Evolutionary conservation across 1,140 invertebrate genomes (phyloP).

Genomic region (Lepidotrigona ventralis): DNA sequence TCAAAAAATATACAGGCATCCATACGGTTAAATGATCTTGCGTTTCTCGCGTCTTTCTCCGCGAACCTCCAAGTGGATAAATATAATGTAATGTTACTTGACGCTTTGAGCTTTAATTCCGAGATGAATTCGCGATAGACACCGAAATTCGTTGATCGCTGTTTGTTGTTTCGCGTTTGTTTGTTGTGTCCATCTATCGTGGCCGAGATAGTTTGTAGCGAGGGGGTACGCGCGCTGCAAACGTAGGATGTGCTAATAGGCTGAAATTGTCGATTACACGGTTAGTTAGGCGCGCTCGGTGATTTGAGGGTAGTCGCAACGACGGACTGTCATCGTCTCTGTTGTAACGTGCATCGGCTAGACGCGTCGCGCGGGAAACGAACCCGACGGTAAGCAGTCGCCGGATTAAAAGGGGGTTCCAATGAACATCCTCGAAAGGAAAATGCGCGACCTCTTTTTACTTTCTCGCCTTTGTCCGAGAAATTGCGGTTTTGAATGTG

Average conservation of each 20-base stretch:
- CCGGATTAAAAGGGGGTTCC: constrained; percentile 9
- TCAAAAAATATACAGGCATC: too few relatives aligned
- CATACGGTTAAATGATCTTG: too few relatives aligned
- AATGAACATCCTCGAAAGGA: not conserved
- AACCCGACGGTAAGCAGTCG: not conserved
- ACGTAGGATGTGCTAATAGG: constrained; percentile 69
- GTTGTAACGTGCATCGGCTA: constrained; percentile 21
- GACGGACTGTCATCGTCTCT: constrained; percentile 69
- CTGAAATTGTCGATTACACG: constrained; percentile 77
- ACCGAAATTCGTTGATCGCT: constrained; percentile 16
- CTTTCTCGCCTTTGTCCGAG: not conserved
- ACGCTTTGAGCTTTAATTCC: too few relatives aligned
- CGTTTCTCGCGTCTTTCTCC: too few relatives aligned
- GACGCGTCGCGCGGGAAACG: not conserved
- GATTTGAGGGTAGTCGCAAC: constrained; percentile 73
- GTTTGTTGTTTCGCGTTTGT: constrained; percentile 23
- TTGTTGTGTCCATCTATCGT: not conserved
- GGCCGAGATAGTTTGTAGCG: constrained; percentile 13
- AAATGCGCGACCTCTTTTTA: not conserved
- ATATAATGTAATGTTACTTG: too few relatives aligned
- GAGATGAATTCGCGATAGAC: not conserved
- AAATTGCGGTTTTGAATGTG: too few relatives aligned
- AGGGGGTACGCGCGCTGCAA: not conserved
- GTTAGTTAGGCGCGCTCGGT: constrained; percentile 77
- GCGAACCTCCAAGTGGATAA: too few relatives aligned